phyloP scores from a whole-genome alignment of 2,797 vertebrate species.

The Enteromius trimaculatus region DNA sequence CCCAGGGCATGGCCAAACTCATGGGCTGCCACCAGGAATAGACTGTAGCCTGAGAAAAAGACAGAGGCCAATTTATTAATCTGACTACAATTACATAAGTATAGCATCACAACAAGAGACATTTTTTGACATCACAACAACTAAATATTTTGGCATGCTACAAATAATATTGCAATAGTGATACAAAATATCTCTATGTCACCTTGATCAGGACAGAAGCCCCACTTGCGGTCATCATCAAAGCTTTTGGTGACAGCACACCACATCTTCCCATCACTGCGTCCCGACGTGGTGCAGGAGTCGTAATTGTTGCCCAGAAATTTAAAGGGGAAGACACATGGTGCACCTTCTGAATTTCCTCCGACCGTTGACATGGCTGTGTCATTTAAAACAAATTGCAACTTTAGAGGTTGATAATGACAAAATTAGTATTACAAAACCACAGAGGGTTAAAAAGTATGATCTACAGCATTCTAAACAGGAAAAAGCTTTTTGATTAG shows the following conservation, averaged over 20 bases:
- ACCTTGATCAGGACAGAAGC: conserved; percentile 98
- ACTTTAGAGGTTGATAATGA: neutral
- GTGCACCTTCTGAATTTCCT: conserved; percentile 91
- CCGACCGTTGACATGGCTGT: conserved; percentile 95
- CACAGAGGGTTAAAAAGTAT: neutral
- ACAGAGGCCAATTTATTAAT: neutral
- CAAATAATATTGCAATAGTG: neutral
- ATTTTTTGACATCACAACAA: neutral
- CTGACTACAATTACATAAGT: neutral
- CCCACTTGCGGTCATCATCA: conserved; percentile 97
- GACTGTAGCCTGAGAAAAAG: conserved; percentile 87
- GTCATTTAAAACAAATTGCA: neutral
- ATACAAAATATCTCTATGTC: conserved; percentile 29
- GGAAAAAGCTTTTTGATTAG: neutral
- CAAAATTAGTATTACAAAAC: neutral
- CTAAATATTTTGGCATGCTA: neutral
- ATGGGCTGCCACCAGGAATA: conserved; percentile 98
- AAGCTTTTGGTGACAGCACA: conserved; percentile 87
- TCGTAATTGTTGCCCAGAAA: conserved; percentile 91
- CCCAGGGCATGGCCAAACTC: conserved; percentile 98
- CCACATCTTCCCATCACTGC: conserved; percentile 94
- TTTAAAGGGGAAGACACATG: conserved; percentile 93
- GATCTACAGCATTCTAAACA: neutral
- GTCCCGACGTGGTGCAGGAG: conserved; percentile 87
- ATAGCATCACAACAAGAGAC: neutral